Base-by-base conservation (phyloP, 2,888 invertebrate species). In the Panzeria rudis region DNA sequence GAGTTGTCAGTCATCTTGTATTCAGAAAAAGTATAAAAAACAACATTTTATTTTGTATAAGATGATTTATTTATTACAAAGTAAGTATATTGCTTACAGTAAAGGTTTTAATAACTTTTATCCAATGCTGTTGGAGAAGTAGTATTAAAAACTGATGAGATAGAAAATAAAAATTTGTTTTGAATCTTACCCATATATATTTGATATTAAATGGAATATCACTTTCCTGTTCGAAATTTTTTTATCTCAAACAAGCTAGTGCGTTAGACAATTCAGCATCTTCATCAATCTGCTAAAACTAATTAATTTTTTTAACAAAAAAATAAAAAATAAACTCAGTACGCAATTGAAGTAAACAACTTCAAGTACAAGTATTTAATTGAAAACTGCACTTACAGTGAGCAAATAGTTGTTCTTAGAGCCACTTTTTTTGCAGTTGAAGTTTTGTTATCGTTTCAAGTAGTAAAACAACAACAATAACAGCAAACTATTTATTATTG, bases 361-460 rank as follows among this genome's bases (percentile, higher is more conserved):
- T 64, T 50, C 32, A 71, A 71, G 38, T 54, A 62, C 23, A 41
- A 73, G 25, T 23, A 64, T 76, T 76, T 76, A 76, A 76, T 76
- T 76, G 62, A 72, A 80, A 73, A 61, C 25, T 68, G 50, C n/a
- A 73, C 23, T 59, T 73, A 66, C 23, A 80, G 25, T 72, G 54
- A 54, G 54, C 9, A 72, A 80, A 72, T 54, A 44, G 62, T 71
- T 35, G 35, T 56, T 72, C 38, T 80, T 56, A 20, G n/a, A n/a
- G 56, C 64, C 79, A 72, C 25, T 72, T 56, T 64, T 56, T 64
- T 29, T 54, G 20, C 50, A 66, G 72, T 47, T 72, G 54, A 76
- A 69, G 64, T 72, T 64, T 64, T 79, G 72, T 72, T 79, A 15
- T 47, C 47, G 64, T 52, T 79, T 72, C 32, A 72, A 80, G 72